A percentile compares a stretch with the other conserved stretches of the same genome.
These are phyloP conservation scores for Rhinoptilus africanus DNA, from an alignment of 2,113 vertebrate genomes.

Conservation along the genomic window DNA sequence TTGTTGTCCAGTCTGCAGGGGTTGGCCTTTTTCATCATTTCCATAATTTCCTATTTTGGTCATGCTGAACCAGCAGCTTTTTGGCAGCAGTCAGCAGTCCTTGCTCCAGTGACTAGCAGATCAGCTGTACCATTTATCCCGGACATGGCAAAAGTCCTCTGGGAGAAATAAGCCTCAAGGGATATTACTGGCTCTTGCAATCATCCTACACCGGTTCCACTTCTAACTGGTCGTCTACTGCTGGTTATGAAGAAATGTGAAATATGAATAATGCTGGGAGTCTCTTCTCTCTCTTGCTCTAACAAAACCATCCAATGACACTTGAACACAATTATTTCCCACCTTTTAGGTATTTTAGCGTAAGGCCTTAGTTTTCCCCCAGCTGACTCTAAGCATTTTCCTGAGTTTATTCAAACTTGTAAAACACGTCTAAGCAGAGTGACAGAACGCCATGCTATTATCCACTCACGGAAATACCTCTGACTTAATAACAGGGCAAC, in stretches of 20 bases:
- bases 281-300: background rate
- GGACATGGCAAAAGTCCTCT: background rate
- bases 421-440: background rate
- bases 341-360: background rate
- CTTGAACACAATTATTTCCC: background rate
- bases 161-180: background rate
- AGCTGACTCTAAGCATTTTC: background rate
- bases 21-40: slow-evolving; percentile 38
- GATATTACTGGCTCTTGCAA: background rate
- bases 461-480: background rate
- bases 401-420: background rate
- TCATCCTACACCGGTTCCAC: background rate
- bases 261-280: background rate
- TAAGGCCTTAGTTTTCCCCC: background rate
- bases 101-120: slow-evolving; percentile 22
- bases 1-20: background rate
- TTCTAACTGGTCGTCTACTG: background rate
- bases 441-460: background rate
- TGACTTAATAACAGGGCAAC: background rate
- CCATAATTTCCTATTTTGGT: slow-evolving; percentile 64
- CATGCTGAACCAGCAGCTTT: slow-evolving; percentile 61
- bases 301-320: background rate
- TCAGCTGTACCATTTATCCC: slow-evolving; percentile 30
- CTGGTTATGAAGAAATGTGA: background rate
- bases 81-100: slow-evolving; percentile 52